phyloP scores from a whole-genome alignment of 2,113 vertebrate genomes.

The Atlantisia rogersi region DNA sequence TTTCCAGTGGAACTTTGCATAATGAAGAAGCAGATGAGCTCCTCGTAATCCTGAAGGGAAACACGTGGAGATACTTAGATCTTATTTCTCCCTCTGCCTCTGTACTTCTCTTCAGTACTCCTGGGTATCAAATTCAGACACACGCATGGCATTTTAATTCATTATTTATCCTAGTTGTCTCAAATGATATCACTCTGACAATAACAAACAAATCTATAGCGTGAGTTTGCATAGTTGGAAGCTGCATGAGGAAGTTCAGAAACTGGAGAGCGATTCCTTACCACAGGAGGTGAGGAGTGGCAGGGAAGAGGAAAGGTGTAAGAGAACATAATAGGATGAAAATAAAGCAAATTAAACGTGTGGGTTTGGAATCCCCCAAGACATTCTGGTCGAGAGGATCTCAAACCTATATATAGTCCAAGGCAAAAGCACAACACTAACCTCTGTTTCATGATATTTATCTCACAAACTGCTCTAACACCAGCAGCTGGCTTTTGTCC shows the following conservation, averaged over 20 bases:
- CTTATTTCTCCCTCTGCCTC: not conserved
- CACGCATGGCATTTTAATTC: not conserved
- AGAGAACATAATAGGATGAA: conserved; percentile 45
- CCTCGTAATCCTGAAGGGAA: not conserved
- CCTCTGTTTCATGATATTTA: not conserved
- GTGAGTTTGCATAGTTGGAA: not conserved
- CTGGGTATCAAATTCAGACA: conserved; percentile 5
- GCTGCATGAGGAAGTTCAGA: not conserved
- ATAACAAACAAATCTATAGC: not conserved
- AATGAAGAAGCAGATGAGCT: not conserved
- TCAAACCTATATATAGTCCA: conserved; percentile 4
- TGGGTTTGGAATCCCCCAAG: conserved; percentile 37
- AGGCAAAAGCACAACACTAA: not conserved
- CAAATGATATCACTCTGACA: not conserved
- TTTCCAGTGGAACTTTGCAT: not conserved
- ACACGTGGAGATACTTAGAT: not conserved
- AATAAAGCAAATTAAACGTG: conserved; percentile 48
- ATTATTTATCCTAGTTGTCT: conserved; percentile 29
- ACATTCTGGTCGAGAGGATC: conserved; percentile 11
- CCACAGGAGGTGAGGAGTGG: not conserved
- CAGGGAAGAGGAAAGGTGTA: conserved; percentile 6
- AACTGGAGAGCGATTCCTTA: not conserved
- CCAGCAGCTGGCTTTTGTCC: not conserved
- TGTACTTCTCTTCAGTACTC: not conserved
- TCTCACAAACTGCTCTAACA: not conserved